Base-by-base conservation (phyloP, 2,113 vertebrate genomes). In the Phaethon lepturus region DNA sequence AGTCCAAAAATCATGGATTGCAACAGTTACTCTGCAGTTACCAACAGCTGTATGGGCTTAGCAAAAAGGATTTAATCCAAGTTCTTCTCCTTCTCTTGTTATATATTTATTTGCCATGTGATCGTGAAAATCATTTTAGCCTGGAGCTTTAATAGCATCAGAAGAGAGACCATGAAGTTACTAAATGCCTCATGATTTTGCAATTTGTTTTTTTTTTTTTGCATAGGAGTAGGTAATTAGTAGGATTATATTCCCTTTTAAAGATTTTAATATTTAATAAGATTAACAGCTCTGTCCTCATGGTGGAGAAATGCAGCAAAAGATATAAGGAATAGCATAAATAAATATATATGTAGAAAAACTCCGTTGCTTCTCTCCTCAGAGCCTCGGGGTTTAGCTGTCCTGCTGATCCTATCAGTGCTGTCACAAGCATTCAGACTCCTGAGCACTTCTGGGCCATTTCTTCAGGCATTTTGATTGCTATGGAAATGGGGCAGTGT, bases 381-480 rank as follows among this genome's bases (percentile, higher is more conserved):
- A 29, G 52, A 85, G 62, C 45, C 81, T 78, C 29, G 50, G 84
- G 80, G 22, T 45, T 93, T 40, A 49, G 49, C 55, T 81, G 44
- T 58, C 49, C 83, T 66, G 47, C 62, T 78, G 90, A 89, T 81
- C 52, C 76, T 29, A 28, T 47, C 87, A 33, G 26, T 3, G 33
- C 62, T 91, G 69, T 64, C 84, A 85, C 91, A 68, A 77, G 40
- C 29, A 23, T 33, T 75, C 19, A 40, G 5, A 55, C 49, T 31
- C 64, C 50, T 29, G 38, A 77, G 76, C 12, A 22, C 64, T 89
- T 35, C 84, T 85, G 78, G 81, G 74, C 73, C 40, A n/a, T 88
- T 90, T 94, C 85, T 93, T 64, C 11, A 56, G 69, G 66, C 78
- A 63, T 90, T 79, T 90, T 17, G 42, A 45, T 90, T 86, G 63